These are phyloP conservation scores for Hermetia illucens DNA, from an alignment of 1,140 invertebrate species.

Conservation along the genomic window DNA sequence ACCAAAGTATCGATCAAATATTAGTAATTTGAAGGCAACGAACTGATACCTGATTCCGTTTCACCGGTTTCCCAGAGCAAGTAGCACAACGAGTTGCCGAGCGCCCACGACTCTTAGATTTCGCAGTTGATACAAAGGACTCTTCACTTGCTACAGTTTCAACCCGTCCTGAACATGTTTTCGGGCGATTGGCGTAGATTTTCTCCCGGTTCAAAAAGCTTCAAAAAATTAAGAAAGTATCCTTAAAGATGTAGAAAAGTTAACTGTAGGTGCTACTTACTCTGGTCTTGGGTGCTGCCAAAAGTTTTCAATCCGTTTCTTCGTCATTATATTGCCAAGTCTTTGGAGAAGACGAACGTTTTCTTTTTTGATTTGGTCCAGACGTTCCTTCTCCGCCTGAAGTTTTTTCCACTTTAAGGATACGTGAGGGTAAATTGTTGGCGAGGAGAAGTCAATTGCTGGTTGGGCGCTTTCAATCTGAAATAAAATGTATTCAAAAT, in stretches of 20 bases:
- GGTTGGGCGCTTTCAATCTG: constrained; percentile 37
- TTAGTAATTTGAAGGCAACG: not conserved
- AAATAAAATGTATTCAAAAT: constrained; percentile 4
- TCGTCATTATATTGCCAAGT: constrained; percentile 35
- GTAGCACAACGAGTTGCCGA: constrained; percentile 26
- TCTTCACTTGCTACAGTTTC: constrained; percentile 22
- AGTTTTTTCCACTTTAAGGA: constrained; percentile 37
- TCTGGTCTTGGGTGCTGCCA: constrained; percentile 36
- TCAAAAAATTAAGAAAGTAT: constrained; percentile 1
- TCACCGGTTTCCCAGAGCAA: constrained; percentile 23
- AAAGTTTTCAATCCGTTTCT: constrained; percentile 36
- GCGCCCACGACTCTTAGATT: too few species aligned
- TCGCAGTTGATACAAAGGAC: constrained; percentile 2
- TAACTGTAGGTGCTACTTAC: too few species aligned
- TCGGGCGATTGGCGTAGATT: constrained; percentile 14
- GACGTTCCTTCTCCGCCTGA: constrained; percentile 38
- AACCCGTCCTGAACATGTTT: constrained; percentile 13
- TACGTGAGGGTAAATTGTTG: constrained; percentile 34
- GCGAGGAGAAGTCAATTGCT: constrained; percentile 36
- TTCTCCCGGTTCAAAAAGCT: constrained; percentile 32
- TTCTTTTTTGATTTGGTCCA: constrained; percentile 35
- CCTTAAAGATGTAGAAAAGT: too few species aligned
- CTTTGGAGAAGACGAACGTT: constrained; percentile 40
- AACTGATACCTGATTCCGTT: constrained; percentile 10
- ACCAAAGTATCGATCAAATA: not conserved